Evolutionary conservation across 2,888 invertebrate species (phyloP), one percentile per base, ranked within the genome.

Genomic region (Nudaria mundana): DNA sequence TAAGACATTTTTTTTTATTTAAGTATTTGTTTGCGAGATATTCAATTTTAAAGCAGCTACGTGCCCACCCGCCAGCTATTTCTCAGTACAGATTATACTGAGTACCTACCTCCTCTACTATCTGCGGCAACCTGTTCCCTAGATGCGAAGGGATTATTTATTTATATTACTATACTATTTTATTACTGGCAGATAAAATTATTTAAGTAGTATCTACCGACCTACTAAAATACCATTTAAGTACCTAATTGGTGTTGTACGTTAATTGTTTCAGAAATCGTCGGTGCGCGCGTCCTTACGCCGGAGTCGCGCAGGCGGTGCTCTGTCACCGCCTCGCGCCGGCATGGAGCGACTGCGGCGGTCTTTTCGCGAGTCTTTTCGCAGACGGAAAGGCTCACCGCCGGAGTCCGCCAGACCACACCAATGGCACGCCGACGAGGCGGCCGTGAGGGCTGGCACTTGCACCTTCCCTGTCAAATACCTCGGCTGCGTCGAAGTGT

Each of bases 391-490:
- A 92, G 94, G 94, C 71, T 85, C 82, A 12, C 93, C 95, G 37
- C 95, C 97, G 4, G 98, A 98, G 88, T 96, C 97, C 50, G 97
- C 96, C 46, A 97, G 98, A 76, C 98, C 98, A 20, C 98, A 98
- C 82, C 97, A 97, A 77, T 99, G 98, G 98, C 97, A 98, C 80
- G 95, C 98, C 25, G 99, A 99, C 86, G 99, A 99, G 81, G 94
- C 95, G 38, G 97, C 98, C 34, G 99, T 99, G 15, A 91, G 98
- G 30, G 95, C 96, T 38, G 98, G 98, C 50, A 97, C 97, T 8
- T 99, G 99, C 90, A 96, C 95, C 70, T 99, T 99, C 90, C 94
- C 96, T 58, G 99, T 99, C 62, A 98, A 99, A 92, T 99, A 99
- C 89, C 91, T 99, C 72, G 99, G 99, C 53, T 98, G 98, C 81